Evolutionary conservation across 2,888 invertebrate species (phyloP).

Genomic region (Diaprepes abbreviatus): DNA sequence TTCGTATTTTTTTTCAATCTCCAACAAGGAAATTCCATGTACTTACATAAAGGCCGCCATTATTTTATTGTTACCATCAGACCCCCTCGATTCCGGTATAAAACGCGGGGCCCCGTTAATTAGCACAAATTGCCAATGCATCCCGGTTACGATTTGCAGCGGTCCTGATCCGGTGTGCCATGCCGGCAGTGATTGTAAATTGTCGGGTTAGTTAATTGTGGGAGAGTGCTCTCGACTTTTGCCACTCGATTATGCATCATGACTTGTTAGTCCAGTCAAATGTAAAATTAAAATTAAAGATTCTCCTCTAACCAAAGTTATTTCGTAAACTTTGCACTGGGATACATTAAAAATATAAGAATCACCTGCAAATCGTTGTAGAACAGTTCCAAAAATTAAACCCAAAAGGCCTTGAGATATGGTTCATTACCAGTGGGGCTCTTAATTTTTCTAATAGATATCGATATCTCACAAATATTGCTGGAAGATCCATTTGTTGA

Average conservation of each 20-base stretch:
- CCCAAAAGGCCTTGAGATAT: too few relatives aligned
- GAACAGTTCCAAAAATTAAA: too few relatives aligned
- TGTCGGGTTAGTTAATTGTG: constrained; percentile 61
- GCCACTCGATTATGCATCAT: constrained; percentile 27
- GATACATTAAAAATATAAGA: too few relatives aligned
- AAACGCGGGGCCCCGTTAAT: constrained; percentile 24
- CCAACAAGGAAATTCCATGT: constrained; percentile 29
- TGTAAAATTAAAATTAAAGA: too few relatives aligned
- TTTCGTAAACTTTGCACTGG: too few relatives aligned
- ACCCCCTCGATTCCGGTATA: constrained; percentile 26
- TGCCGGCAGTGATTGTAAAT: constrained; percentile 57
- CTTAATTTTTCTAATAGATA: too few relatives aligned
- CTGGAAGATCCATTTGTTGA: too few relatives aligned
- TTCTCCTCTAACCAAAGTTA: too few relatives aligned
- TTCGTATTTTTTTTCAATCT: neutral
- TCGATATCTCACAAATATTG: too few relatives aligned
- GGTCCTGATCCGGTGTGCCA: constrained; percentile 30
- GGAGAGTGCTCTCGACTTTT: constrained; percentile 55
- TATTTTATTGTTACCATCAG: constrained; percentile 28
- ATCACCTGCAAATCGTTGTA: too few relatives aligned
- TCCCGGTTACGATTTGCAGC: constrained; percentile 25
- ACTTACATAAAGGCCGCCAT: constrained; percentile 8
- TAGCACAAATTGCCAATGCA: constrained; percentile 23
- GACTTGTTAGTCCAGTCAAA: constrained; percentile 31
- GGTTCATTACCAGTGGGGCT: too few relatives aligned